Evolutionary conservation across 2,888 invertebrate genomes (phyloP).

Genomic region (Dendrolimus pini): DNA sequence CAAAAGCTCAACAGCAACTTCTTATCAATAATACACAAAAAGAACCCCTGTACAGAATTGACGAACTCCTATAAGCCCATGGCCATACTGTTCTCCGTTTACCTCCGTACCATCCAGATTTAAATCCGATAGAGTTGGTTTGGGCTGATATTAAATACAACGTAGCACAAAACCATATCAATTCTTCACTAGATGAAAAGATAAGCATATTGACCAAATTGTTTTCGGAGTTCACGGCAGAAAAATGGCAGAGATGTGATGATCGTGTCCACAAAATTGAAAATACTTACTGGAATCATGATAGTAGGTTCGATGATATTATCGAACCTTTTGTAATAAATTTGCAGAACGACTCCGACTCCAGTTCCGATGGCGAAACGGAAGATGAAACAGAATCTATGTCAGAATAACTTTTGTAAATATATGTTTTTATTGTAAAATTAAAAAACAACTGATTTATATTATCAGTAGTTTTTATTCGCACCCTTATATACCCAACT

Average conservation of each 20-base stretch:
- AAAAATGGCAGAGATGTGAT: conserved; percentile 9
- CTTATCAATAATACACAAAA: conserved; percentile 7
- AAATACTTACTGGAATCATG: not conserved
- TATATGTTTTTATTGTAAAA: too few relatives aligned
- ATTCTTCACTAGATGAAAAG: conserved; percentile 8
- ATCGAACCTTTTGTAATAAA: not conserved
- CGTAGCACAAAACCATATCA: conserved; percentile 9
- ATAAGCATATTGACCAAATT: conserved; percentile 1
- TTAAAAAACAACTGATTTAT: too few relatives aligned
- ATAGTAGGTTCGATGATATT: conserved; percentile 2
- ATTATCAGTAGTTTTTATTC: too few relatives aligned
- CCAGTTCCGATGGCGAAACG: too few relatives aligned
- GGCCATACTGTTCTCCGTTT: conserved; percentile 6
- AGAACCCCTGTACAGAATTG: not conserved
- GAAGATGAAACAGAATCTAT: too few relatives aligned
- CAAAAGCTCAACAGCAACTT: conserved; percentile 9
- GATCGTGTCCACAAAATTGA: conserved; percentile 7
- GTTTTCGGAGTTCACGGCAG: conserved; percentile 5
- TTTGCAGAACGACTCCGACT: too few relatives aligned
- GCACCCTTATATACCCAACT: too few relatives aligned
- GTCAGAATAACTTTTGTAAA: too few relatives aligned
- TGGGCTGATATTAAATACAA: conserved; percentile 9
- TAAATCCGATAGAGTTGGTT: conserved; percentile 6
- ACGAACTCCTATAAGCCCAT: conserved; percentile 4
- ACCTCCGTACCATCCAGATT: conserved; percentile 8